A percentile compares a stretch with the other conserved stretches of the same genome.
These are phyloP conservation scores for Macrophya annulata DNA, from an alignment of 2,888 invertebrate genomes.

Conservation along the genomic window DNA sequence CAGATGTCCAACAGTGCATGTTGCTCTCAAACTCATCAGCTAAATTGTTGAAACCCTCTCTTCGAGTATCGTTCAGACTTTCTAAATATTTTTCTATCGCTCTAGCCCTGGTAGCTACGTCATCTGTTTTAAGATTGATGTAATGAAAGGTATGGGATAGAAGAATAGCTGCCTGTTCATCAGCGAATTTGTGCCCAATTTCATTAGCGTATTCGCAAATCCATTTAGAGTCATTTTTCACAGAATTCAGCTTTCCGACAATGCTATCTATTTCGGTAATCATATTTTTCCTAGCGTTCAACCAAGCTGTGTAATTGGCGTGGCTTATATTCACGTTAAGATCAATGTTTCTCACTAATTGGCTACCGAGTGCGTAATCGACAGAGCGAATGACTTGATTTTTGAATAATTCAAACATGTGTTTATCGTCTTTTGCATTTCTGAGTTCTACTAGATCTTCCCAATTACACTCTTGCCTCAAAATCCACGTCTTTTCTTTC, in stretches of 20 bases:
- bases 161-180: slow-evolving; percentile 3
- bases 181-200: slow-evolving; percentile 27
- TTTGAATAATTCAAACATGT: slow-evolving; percentile 7
- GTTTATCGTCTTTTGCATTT: slow-evolving; percentile 16
- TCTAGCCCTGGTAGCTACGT: neutral
- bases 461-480: slow-evolving; percentile 50
- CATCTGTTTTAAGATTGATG: neutral
- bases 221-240: slow-evolving; percentile 33
- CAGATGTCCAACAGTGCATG: slow-evolving; percentile 3
- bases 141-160: neutral
- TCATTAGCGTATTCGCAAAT: slow-evolving; percentile 35
- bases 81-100: neutral
- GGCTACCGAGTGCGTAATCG: neutral
- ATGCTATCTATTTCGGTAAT: neutral
- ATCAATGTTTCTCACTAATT: neutral
- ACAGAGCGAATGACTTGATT: slow-evolving; percentile 8
- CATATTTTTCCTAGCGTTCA: slow-evolving; percentile 26
- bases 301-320: slow-evolving; percentile 12
- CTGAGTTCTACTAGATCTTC: slow-evolving; percentile 16
- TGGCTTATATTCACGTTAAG: neutral
- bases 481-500: slow-evolving; percentile 42
- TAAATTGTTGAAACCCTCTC: neutral
- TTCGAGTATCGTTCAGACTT: slow-evolving; percentile 18
- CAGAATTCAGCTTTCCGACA: slow-evolving; percentile 13
- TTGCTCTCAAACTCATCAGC: neutral